phyloP scores from a whole-genome alignment of 2,888 invertebrate species.

The Vannuccia rotundouncinata region DNA sequence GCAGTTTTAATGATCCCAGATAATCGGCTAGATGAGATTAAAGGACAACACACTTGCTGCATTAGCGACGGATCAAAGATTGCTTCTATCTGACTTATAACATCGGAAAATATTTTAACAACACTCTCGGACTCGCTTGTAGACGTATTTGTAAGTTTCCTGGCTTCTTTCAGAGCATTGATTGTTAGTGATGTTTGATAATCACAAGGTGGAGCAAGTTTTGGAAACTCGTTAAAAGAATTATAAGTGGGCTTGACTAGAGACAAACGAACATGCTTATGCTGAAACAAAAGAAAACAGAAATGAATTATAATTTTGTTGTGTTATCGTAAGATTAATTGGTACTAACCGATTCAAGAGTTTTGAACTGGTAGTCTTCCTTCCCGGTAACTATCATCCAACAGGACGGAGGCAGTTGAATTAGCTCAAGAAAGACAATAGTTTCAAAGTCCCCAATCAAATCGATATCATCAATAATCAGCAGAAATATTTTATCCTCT shows the following conservation, averaged over 20 bases:
- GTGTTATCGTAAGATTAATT: neutral
- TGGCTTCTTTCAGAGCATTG: neutral
- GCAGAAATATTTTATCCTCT: neutral
- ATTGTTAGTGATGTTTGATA: neutral
- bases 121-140: neutral
- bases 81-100: neutral
- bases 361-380: neutral
- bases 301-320: neutral
- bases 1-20: neutral
- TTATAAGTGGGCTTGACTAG: neutral
- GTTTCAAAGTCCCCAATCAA: neutral
- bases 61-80: neutral
- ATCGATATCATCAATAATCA: neutral
- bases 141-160: neutral
- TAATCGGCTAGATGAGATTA: neutral
- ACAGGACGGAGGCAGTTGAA: neutral
- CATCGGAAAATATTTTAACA: neutral
- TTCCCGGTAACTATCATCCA: neutral
- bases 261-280: neutral
- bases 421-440: neutral
- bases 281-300: neutral
- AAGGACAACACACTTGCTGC: neutral
- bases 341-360: neutral
- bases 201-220: neutral
- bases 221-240: neutral